phyloP scores from a whole-genome alignment of 2,797 vertebrate species.

The Microctenopoma stevenorrisi region DNA sequence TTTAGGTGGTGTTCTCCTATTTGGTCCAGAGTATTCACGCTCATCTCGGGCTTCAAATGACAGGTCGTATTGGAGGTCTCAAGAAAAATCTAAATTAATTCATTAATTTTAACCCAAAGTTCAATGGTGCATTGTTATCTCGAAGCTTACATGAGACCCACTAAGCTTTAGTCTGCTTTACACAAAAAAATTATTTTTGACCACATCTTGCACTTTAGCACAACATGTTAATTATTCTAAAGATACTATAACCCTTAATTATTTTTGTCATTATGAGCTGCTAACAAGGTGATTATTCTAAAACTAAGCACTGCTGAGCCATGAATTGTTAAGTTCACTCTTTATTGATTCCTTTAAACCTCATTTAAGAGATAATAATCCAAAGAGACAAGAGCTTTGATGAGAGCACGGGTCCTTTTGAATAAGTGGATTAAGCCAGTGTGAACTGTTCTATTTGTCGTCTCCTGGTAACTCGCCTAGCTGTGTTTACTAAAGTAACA shows the following conservation, averaged over 20 bases:
- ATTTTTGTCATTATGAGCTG: constrained; percentile 44
- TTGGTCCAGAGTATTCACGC: neutral
- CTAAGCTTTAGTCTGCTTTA: constrained; percentile 43
- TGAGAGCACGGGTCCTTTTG: constrained; percentile 26
- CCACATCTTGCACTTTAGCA: constrained; percentile 49
- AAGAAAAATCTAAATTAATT: constrained; percentile 36
- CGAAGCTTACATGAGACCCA: constrained; percentile 43
- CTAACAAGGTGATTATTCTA: constrained; percentile 46
- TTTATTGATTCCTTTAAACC: constrained; percentile 49
- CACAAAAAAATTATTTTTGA: constrained; percentile 49
- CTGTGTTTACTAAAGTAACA: constrained; percentile 32
- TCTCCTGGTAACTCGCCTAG: constrained; percentile 7
- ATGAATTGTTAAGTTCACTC: constrained; percentile 23
- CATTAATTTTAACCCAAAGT: constrained; percentile 35
- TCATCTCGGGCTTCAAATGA: constrained; percentile 12
- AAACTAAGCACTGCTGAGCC: constrained; percentile 44
- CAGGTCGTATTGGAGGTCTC: constrained; percentile 3
- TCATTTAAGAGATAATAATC: constrained; percentile 42
- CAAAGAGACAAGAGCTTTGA: constrained; percentile 30
- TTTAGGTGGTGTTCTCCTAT: neutral
- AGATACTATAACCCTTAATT: constrained; percentile 50
- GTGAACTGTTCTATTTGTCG: constrained; percentile 29
- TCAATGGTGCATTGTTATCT: constrained; percentile 51
- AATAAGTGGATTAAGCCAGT: constrained; percentile 34
- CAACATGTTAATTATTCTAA: constrained; percentile 56